Conservation (phyloP, 2,113 vertebrate genomes). For the Pelvicachromis taeniatus region DNA sequence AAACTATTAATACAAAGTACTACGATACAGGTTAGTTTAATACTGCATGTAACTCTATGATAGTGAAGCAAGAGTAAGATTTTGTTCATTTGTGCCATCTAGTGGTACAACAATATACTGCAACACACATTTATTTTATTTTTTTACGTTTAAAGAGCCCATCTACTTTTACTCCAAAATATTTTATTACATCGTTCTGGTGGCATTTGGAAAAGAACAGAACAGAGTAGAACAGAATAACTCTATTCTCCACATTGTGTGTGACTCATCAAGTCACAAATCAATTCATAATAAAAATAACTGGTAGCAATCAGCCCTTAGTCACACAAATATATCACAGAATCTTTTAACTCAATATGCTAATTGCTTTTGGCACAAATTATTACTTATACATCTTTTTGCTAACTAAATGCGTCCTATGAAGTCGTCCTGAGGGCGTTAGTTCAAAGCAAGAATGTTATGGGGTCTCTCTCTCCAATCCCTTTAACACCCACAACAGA, state of each 20-base stretch:
- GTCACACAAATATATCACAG: neutral
- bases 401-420: accelerated
- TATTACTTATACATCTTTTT: neutral
- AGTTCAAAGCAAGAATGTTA: neutral
- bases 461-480: neutral
- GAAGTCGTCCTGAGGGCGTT: neutral
- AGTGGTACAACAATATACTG: neutral
- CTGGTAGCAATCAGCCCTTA: neutral
- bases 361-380: neutral
- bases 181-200: neutral
- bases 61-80: neutral
- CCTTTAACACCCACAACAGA: neutral
- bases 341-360: neutral
- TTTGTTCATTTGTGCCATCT: neutral
- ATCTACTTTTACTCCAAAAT: neutral
- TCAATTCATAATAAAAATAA: neutral
- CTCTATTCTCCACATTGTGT: neutral
- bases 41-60: neutral
- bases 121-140: neutral
- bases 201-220: neutral
- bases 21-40: neutral
- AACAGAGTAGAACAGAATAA: neutral
- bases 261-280: neutral
- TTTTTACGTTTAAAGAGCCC: neutral
- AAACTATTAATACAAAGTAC: neutral